Evolutionary conservation across 2,888 invertebrate genomes (phyloP), one percentile per base, ranked within the genome.

Genomic region (Diplazon laetatorius): DNA sequence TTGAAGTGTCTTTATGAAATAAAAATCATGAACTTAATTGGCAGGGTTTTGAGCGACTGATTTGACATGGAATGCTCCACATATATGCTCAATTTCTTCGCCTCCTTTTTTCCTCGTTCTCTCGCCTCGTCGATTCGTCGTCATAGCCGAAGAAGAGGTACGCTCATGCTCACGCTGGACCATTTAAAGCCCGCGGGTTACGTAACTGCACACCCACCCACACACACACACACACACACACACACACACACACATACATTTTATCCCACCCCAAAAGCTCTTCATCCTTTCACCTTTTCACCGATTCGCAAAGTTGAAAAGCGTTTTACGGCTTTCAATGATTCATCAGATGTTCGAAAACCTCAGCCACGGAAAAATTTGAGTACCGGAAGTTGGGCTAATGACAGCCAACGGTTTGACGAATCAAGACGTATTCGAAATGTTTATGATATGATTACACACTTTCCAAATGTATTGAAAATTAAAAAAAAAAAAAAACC

Each of bases 271-370:
- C 14, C 22, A 14, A 25, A 52, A 25, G 50, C 52, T 62, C 12
- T 39, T 10, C 25, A 25, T 37, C 48, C 59, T 20, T 35, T 30
- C 46, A 46, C 18, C 14, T 46, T 46, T 16, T 44, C 14, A 6
- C 10, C 30, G 44, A 35, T 30, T 55, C 57, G 59, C 10, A n/a
- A 20, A 63, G 48, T 57, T 37, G 65, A 50, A 73, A 73, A 73
- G 55, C 73, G 48, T 65, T 73, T 65, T 30, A 59, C 14, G 25
- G 37, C 37, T 37, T 65, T 65, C 65, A 65, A 65, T 73, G 57
- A 65, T 73, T 73, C 63, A 65, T 65, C 48, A 48, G 65, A 25
- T 57, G n/a, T 59, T 20, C 35, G 22, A 22, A 65, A 57, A 57
- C 12, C 57, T 55, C 63, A 12, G 42, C 42, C 14, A 30, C 14